A percentile compares a stretch with the other conserved stretches of the same genome.
These are phyloP conservation scores for Andinoacara biseriatus DNA, from an alignment of 2,113 vertebrate species.

Conservation along the genomic window DNA sequence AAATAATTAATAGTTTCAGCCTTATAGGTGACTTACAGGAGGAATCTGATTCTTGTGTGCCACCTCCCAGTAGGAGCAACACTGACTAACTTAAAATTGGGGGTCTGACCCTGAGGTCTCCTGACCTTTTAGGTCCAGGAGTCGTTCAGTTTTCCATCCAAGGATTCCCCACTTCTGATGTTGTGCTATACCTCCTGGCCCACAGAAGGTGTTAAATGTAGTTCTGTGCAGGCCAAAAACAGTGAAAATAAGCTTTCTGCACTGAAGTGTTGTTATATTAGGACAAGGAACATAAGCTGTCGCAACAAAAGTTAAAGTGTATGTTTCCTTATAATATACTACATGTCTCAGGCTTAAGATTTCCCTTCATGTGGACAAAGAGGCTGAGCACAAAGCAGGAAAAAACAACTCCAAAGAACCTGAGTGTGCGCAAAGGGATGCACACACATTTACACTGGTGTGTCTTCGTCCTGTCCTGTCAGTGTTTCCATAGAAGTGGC, in stretches of 20 bases:
- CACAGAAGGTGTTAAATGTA: neutral
- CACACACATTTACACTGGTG: neutral
- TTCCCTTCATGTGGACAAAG: neutral
- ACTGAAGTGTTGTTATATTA: neutral
- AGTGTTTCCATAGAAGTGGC: neutral
- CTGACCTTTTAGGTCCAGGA: too few species aligned
- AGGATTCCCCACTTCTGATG: neutral
- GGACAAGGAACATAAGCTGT: neutral
- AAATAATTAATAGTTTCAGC: too few species aligned
- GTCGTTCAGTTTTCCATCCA: neutral
- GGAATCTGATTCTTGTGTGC: too few species aligned
- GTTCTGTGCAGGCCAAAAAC: neutral
- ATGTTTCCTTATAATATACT: neutral
- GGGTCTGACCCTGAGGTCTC: too few species aligned
- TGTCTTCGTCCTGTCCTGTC: neutral
- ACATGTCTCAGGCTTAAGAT: neutral
- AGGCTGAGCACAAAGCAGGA: neutral
- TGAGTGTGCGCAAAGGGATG: neutral
- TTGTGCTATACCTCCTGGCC: neutral
- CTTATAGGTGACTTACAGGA: too few species aligned
- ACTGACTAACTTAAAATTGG: fast-evolving
- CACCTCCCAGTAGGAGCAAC: neutral
- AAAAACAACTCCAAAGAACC: neutral
- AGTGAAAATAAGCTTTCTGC: neutral
- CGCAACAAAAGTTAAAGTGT: neutral